Conservation (phyloP, 2,888 invertebrate species). For the Brenthis daphne region DNA sequence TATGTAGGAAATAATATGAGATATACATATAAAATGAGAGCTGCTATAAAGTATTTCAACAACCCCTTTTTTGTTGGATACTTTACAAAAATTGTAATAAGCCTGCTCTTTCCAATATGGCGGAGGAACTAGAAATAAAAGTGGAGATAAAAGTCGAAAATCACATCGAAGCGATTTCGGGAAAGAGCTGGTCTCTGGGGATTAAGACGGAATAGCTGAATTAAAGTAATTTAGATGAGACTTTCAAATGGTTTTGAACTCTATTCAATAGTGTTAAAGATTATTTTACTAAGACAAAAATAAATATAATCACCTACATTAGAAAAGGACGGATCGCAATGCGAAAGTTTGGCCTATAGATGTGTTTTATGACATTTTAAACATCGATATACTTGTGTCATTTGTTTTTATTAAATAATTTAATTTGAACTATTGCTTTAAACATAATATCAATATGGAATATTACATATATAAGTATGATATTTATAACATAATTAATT, state of each 20-base stretch:
- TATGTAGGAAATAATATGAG: too few relatives aligned
- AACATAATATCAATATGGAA: too few relatives aligned
- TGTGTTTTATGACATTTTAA: conserved; percentile 9
- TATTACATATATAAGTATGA: too few relatives aligned
- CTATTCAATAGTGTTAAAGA: conserved; percentile 10
- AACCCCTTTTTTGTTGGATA: conserved; percentile 15
- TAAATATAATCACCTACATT: conserved; percentile 22
- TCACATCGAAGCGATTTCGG: conserved; percentile 50
- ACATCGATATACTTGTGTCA: neutral
- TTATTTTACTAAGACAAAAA: conserved; percentile 14
- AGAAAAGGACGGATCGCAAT: conserved; percentile 22
- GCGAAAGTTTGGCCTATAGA: conserved; percentile 15
- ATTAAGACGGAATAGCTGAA: conserved; percentile 48
- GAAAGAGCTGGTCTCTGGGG: conserved; percentile 47
- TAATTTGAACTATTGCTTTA: too few relatives aligned
- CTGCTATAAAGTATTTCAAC: neutral
- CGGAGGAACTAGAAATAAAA: conserved; percentile 45
- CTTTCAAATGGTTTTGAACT: conserved; percentile 39
- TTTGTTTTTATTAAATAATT: too few relatives aligned
- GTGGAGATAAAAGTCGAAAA: conserved; percentile 53
- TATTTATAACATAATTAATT: too few relatives aligned
- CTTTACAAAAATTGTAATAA: conserved; percentile 50
- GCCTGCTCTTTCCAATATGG: conserved; percentile 48
- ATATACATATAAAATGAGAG: too few relatives aligned
- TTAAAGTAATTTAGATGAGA: conserved; percentile 41